Conservation (phyloP, 2,888 invertebrate species). For the Anthoptus insignis region DNA sequence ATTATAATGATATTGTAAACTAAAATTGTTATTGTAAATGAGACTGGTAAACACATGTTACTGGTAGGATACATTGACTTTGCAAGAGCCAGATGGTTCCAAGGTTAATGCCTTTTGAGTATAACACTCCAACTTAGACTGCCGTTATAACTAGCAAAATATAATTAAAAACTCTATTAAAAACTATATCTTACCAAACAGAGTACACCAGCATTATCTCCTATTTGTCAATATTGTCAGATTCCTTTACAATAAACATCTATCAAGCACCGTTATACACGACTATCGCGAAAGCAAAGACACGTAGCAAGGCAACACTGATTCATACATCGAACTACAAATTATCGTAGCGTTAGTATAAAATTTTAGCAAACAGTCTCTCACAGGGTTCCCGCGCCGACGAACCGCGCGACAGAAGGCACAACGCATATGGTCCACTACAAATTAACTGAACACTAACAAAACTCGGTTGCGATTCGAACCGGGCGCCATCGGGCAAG, state of each 20-base stretch:
- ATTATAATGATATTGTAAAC: slow-evolving; percentile 42
- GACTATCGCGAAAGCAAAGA: slow-evolving; percentile 83
- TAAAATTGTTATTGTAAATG: too few species aligned
- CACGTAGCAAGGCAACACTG: slow-evolving; percentile 86
- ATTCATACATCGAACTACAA: slow-evolving; percentile 71
- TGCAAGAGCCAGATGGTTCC: slow-evolving; percentile 76
- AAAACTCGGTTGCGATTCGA: slow-evolving; percentile 57
- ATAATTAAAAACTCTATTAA: not conserved
- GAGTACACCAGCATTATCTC: slow-evolving; percentile 24
- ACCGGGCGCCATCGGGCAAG: slow-evolving; percentile 47
- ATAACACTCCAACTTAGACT: slow-evolving; percentile 45
- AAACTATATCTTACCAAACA: slow-evolving; percentile 45
- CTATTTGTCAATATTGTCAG: slow-evolving; percentile 16
- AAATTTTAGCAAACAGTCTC: slow-evolving; percentile 65
- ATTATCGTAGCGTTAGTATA: slow-evolving; percentile 63
- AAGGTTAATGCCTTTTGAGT: slow-evolving; percentile 68
- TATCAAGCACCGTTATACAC: slow-evolving; percentile 77
- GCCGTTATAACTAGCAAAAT: not conserved
- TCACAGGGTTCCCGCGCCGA: slow-evolving; percentile 59
- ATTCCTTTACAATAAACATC: slow-evolving; percentile 50
- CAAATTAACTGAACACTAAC: slow-evolving; percentile 73
- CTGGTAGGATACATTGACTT: slow-evolving; percentile 67
- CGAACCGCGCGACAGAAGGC: slow-evolving; percentile 75
- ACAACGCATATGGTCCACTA: slow-evolving; percentile 83
- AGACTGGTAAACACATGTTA: slow-evolving; percentile 81